Evolutionary conservation across 2,797 vertebrate species (phyloP).

Genomic region (Ceyx erithaca): DNA sequence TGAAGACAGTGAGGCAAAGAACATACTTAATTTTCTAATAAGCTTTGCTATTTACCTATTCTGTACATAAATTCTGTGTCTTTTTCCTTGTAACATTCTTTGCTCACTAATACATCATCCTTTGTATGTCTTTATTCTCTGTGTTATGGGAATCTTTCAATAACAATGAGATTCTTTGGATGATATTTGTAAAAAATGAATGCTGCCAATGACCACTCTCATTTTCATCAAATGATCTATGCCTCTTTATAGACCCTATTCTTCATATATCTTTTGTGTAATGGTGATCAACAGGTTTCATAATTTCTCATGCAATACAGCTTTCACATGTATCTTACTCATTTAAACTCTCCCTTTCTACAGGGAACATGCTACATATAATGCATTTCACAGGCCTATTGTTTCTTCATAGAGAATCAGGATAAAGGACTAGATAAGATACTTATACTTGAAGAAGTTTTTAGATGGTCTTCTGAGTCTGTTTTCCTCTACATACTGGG

Average conservation of each 20-base stretch:
- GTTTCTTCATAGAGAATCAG: not conserved
- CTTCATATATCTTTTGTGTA: not conserved
- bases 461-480: not conserved
- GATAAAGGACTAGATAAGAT: not conserved
- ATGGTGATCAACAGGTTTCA: not conserved
- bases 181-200: not conserved
- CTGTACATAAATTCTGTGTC: not conserved
- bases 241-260: not conserved
- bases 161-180: not conserved
- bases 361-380: not conserved
- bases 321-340: not conserved
- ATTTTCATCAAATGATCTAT: conserved; percentile 13
- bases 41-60: not conserved
- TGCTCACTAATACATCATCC: not conserved
- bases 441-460: not conserved
- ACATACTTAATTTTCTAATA: conserved; percentile 5
- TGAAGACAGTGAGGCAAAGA: not conserved
- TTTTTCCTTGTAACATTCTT: not conserved
- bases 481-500: not conserved
- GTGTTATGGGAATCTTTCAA: not conserved
- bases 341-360: not conserved
- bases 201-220: not conserved
- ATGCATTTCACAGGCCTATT: not conserved
- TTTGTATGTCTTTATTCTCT: not conserved
- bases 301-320: not conserved